Base-by-base conservation (phyloP, 2,113 vertebrate genomes). In the Tachuris rubrigastra region DNA sequence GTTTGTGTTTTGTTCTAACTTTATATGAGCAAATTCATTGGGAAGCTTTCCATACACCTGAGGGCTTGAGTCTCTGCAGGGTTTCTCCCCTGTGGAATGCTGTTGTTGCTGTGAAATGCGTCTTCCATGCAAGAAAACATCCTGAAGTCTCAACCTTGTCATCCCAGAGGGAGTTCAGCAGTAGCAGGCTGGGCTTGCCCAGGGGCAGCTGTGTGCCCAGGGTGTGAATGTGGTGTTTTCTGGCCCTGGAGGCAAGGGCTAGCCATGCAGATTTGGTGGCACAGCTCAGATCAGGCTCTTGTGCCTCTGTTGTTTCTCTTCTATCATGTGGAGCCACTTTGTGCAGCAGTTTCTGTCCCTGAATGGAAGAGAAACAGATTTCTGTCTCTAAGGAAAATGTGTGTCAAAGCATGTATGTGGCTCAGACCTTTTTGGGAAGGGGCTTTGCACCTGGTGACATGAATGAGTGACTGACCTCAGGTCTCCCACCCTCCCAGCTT, bases 1-100 rank as follows among this genome's bases (percentile, higher is more conserved):
- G 59, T 88, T 96, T 93, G 59, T 86, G 72, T 95, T 91, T 52
- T 85, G 59, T 80, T 90, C 72, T 74, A 52, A 90, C 75, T 93
- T 91, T 42, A 49, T 75, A 85, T 41, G 23, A 58, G 80, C 2
- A 5, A 50, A 72, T 75, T 85, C 63, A 44, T 31, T 0, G 0
- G 73, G 68, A 87, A 83, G 12, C 84, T 59, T 37, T 56, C 35
- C 8, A 50, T 85, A 14, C 3, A 4, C 77, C 68, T 52, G 71
- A 83, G 50, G 62, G 68, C 74, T 62, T 42, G 42, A 1, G 3
- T 44, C 63, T 80, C 65, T 0, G 0, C 23, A 22, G 73, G 37
- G 27, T 42, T 84, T 75, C 39, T 85, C 37, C 71, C n/a, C 17
- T 49, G 69, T 50, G 42, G 69, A 83, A 78, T 60, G 73, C 60